Percentiles rank a stretch among this genome's conserved stretches.
Conservation (phyloP, 2,113 vertebrate species). For the Tiliqua scincoides region DNA sequence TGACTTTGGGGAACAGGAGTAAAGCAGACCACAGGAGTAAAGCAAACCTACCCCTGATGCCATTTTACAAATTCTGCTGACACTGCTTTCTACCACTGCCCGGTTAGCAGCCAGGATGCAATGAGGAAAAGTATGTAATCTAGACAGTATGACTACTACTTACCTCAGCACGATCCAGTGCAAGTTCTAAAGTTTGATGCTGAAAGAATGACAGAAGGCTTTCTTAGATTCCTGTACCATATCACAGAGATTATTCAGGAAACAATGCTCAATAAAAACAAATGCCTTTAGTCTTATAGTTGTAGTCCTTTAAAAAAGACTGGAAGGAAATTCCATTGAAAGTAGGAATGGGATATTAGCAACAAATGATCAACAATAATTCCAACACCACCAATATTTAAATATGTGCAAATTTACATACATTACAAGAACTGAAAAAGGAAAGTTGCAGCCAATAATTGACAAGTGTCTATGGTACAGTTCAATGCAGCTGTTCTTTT, state of each 20-base stretch:
- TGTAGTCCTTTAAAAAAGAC: neutral
- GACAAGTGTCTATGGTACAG: neutral
- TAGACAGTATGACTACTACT: slow-evolving; percentile 38
- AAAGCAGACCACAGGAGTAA: no score
- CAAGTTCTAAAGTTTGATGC: slow-evolving; percentile 97
- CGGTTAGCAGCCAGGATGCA: no score
- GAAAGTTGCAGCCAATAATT: neutral
- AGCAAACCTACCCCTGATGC: no score
- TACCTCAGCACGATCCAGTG: slow-evolving; percentile 98
- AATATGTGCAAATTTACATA: neutral
- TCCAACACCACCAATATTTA: neutral
- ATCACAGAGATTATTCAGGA: neutral
- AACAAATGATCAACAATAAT: neutral
- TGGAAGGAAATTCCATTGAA: neutral
- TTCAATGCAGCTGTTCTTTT: slow-evolving; percentile 1
- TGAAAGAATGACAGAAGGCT: slow-evolving; percentile 70
- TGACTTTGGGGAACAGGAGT: no score
- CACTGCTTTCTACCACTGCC: no score
- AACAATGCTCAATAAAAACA: neutral
- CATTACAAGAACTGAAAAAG: neutral
- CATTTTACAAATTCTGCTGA: no score
- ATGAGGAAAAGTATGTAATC: slow-evolving; percentile 23
- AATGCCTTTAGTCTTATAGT: neutral
- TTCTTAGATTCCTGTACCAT: slow-evolving; percentile 28
- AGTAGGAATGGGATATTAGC: neutral